These are phyloP conservation scores for Prorops nasuta DNA, from an alignment of 1,140 invertebrate genomes.

Conservation along the genomic window DNA sequence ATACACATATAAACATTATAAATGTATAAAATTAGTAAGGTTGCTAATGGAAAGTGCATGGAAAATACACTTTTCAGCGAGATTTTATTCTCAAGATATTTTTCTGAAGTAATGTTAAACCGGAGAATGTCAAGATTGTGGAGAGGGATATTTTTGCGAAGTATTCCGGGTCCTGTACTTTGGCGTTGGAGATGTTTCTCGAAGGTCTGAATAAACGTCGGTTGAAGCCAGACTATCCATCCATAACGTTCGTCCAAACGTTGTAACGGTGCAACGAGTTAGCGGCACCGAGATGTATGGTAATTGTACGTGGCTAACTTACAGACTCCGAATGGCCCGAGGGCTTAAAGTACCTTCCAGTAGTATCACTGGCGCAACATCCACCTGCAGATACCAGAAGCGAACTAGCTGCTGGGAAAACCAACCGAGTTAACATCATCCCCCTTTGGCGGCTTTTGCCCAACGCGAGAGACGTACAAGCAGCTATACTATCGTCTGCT, in stretches of 20 bases:
- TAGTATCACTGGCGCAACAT: constrained; percentile 41
- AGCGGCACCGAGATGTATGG: constrained; percentile 42
- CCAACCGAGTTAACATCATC: constrained; percentile 28
- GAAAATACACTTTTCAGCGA: too few relatives aligned
- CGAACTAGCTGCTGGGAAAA: constrained; percentile 32
- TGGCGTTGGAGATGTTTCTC: not conserved
- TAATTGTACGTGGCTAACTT: constrained; percentile 51
- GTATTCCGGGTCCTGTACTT: too few relatives aligned
- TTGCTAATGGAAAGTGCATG: too few relatives aligned
- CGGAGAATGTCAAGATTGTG: too few relatives aligned
- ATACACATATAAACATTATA: too few relatives aligned
- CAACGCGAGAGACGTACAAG: constrained; percentile 25
- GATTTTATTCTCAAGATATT: too few relatives aligned
- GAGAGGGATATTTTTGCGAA: too few relatives aligned
- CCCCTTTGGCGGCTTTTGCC: constrained; percentile 10
- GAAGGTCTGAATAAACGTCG: constrained; percentile 6
- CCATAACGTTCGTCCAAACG: constrained; percentile 39
- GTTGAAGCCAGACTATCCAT: constrained; percentile 32
- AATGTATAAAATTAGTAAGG: too few relatives aligned
- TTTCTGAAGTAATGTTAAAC: too few relatives aligned
- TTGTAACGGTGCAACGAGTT: constrained; percentile 34
- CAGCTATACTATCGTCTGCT: constrained; percentile 25
- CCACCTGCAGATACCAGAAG: constrained; percentile 32
- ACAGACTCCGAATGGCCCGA: constrained; percentile 42
- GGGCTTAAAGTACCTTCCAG: constrained; percentile 41